Evolutionary conservation across 2,888 invertebrate species (phyloP).

Genomic region (Brachypterus glaber): DNA sequence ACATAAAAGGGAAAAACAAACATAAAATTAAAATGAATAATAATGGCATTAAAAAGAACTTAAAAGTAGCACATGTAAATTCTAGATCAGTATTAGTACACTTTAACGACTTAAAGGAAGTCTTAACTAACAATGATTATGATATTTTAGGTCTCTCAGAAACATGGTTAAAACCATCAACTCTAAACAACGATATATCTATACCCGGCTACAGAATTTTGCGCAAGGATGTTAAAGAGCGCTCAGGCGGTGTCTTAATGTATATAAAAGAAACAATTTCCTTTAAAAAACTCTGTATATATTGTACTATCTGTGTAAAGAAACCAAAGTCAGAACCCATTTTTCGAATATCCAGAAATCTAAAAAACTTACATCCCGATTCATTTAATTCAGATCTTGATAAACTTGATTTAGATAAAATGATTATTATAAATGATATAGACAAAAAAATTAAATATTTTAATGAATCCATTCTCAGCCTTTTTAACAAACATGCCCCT

Average conservation of each 20-base stretch:
- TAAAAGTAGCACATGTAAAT: constrained; percentile 10
- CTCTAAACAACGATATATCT: not conserved
- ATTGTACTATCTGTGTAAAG: too few species aligned
- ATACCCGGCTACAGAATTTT: constrained; percentile 8
- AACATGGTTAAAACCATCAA: constrained; percentile 8
- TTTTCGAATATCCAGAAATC: too few species aligned
- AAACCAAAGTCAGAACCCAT: too few species aligned
- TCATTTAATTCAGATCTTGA: too few species aligned
- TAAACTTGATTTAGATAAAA: constrained; percentile 2
- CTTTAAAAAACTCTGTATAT: too few species aligned
- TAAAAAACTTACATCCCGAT: too few species aligned
- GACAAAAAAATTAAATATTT: constrained; percentile 9
- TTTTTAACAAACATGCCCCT: constrained; percentile 5
- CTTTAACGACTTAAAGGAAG: constrained; percentile 8
- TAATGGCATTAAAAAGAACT: too few species aligned
- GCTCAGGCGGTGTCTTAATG: constrained; percentile 10
- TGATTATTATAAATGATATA: constrained; percentile 1
- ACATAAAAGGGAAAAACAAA: too few species aligned
- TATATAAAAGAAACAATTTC: too few species aligned
- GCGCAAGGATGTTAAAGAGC: constrained; percentile 4
- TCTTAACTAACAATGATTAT: constrained; percentile 7
- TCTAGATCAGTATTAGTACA: constrained; percentile 8
- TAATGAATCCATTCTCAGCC: constrained; percentile 2
- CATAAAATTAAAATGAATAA: too few species aligned
- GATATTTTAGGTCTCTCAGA: constrained; percentile 9